phyloP scores from a whole-genome alignment of 2,888 invertebrate genomes.

The Plagodis dolabraria region DNA sequence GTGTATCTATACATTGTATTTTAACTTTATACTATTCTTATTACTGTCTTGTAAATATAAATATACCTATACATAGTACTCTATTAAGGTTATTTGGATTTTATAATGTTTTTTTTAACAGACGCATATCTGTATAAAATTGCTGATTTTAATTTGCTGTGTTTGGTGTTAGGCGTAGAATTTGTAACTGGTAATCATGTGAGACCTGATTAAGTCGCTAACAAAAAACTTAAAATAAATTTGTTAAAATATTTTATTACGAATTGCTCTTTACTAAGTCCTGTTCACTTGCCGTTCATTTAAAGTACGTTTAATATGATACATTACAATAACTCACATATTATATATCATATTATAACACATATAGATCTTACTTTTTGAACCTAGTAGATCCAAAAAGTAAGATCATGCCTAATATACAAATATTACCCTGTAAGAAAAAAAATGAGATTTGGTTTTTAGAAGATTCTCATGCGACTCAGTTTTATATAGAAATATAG shows the following conservation, averaged over 20 bases:
- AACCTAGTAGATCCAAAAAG: no score
- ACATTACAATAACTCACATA: no score
- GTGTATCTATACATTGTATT: constrained; percentile 11
- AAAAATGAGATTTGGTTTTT: no score
- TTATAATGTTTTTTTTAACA: constrained; percentile 34
- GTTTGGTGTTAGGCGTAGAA: constrained; percentile 75
- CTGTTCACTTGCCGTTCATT: constrained; percentile 5
- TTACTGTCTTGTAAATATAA: constrained; percentile 20
- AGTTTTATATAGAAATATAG: no score
- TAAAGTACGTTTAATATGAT: not conserved
- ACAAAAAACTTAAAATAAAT: constrained; percentile 32
- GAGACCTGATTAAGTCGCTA: constrained; percentile 67
- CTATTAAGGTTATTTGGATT: constrained; percentile 24
- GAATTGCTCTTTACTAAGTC: constrained; percentile 13
- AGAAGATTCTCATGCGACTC: no score
- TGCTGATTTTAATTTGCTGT: constrained; percentile 70
- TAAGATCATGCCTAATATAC: no score
- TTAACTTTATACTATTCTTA: constrained; percentile 8
- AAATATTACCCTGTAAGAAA: no score
- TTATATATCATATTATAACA: no score
- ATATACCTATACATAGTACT: constrained; percentile 40
- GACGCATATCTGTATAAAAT: constrained; percentile 67
- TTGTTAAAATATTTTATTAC: constrained; percentile 33
- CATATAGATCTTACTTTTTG: no score
- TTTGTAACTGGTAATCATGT: constrained; percentile 44